Base-by-base conservation (phyloP, 2,888 invertebrate genomes). In the Pharmacophagus antenor region DNA sequence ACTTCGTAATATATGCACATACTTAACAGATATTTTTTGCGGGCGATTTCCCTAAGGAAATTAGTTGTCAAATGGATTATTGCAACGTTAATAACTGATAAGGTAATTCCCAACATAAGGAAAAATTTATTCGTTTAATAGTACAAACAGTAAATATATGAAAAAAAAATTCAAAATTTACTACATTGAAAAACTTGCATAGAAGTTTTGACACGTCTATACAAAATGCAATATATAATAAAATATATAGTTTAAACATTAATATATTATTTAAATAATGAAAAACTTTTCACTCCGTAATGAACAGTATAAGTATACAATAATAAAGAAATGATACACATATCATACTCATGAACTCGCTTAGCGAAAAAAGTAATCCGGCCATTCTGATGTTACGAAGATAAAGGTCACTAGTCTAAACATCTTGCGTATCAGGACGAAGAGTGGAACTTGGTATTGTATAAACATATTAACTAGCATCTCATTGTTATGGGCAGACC, bases 31-130 rank as follows among this genome's bases (percentile, higher is more conserved):
- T n/a, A 41, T 20, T 15, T 41, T 23, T 41, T 23, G 21, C 25
- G 17, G 25, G 15, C 18, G 20, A 18, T 37, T 56, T 23, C 37
- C 37, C 37, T 48, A 44, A 56, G 56, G 25, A 49, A 56, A 49
- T 56, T 41, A 23, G 1, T 18, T 56, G 7, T 8, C 18, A 27
- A 55, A 27, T 44, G 22, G 37, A 10, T 46, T 57, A 22, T 46
- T 58, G 22, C 51, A n/a, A 18, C 27, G 57, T 52, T 3, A n/a
- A 52, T 42, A 31, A 37, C 15, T 15, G 27, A 17, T 18, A 51
- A 4, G 51, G 57, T 31, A 46, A 46, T 17, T 31, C 51, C 51
- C 51, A 12, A 17, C 25, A 41, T 42, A 20, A 58, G 58, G 58
- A 58, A 58, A 56, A 49, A 0, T 31, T 31, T 10, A 10, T 27